These are phyloP conservation scores for Spea hammondii DNA, from an alignment of 2,797 vertebrate genomes.

Conservation along the genomic window DNA sequence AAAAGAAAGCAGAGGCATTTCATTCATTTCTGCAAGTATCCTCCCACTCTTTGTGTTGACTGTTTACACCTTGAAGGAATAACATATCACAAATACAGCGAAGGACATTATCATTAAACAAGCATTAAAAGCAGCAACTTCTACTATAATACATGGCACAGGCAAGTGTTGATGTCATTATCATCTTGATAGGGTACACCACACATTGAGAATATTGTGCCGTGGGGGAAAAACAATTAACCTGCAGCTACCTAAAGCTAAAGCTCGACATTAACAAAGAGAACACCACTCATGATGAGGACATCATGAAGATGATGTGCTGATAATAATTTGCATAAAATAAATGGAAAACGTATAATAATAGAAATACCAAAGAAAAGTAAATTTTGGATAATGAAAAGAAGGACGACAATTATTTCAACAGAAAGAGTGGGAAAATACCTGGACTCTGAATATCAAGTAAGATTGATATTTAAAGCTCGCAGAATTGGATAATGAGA, in stretches of 20 bases:
- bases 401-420: too few relatives aligned
- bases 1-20: slow-evolving; percentile 15
- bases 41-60: background rate
- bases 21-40: background rate
- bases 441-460: too few relatives aligned
- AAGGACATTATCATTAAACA: background rate
- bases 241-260: background rate
- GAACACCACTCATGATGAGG: too few relatives aligned
- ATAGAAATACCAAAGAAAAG: too few relatives aligned
- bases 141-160: background rate
- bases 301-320: too few relatives aligned
- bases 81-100: background rate
- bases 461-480: too few relatives aligned
- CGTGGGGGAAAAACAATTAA: background rate
- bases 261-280: background rate
- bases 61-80: background rate
- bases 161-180: background rate
- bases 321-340: too few relatives aligned
- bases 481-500: too few relatives aligned
- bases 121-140: background rate
- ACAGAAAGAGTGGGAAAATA: too few relatives aligned
- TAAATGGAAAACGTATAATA: too few relatives aligned
- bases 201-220: background rate
- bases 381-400: too few relatives aligned
- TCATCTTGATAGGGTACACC: background rate